These are phyloP conservation scores for Xiphophorus hellerii DNA, from an alignment of 2,113 vertebrate species.

Conservation along the genomic window DNA sequence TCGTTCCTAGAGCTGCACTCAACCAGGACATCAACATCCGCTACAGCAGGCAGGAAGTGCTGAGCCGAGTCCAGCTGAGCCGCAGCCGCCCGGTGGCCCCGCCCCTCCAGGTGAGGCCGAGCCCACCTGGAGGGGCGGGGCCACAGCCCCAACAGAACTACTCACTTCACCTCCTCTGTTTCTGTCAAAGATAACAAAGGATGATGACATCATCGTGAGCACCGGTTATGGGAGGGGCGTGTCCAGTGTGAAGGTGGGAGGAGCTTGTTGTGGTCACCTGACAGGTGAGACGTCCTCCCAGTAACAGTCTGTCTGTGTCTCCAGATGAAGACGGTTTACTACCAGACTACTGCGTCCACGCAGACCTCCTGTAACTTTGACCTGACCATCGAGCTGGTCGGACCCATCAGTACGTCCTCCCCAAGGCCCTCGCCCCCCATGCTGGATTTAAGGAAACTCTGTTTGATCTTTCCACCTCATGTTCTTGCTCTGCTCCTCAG, in stretches of 20 bases:
- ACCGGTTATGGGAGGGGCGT: slow-evolving; percentile 84
- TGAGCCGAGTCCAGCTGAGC: slow-evolving; percentile 77
- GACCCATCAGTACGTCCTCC: slow-evolving; percentile 7
- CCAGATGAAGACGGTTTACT: slow-evolving; percentile 88
- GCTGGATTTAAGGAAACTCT: background rate
- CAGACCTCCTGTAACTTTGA: slow-evolving; percentile 84
- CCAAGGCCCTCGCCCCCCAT: background rate
- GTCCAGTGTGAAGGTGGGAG: slow-evolving; percentile 87
- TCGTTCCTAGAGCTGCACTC: slow-evolving; percentile 72
- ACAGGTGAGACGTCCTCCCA: background rate
- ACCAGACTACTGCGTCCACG: slow-evolving; percentile 77
- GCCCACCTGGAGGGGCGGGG: background rate
- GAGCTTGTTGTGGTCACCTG: background rate
- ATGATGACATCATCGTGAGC: slow-evolving; percentile 75
- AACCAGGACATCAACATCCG: slow-evolving; percentile 83
- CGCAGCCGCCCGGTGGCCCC: slow-evolving; percentile 77
- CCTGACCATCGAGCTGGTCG: slow-evolving; percentile 56
- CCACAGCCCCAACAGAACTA: background rate
- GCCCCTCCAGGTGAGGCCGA: slow-evolving; percentile 64
- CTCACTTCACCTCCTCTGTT: background rate
- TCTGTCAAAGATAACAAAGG: slow-evolving; percentile 56
- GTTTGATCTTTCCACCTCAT: background rate
- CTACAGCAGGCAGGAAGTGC: slow-evolving; percentile 74
- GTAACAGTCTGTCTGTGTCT: background rate
- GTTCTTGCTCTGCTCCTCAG: slow-evolving; percentile 41